These are phyloP conservation scores for Lacerta viridis DNA, from an alignment of 2,797 vertebrate species.

Conservation along the genomic window DNA sequence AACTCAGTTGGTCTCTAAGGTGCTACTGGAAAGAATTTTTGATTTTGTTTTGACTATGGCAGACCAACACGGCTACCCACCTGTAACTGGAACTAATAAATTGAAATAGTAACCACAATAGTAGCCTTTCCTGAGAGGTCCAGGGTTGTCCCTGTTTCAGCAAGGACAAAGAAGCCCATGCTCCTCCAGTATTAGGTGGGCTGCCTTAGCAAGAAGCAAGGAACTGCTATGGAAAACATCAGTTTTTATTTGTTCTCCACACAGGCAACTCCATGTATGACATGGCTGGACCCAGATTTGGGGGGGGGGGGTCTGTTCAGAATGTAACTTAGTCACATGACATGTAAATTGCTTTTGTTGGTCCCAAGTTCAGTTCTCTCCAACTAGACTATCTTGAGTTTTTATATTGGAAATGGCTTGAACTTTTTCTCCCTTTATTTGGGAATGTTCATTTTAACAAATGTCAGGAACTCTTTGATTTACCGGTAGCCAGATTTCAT, in stretches of 20 bases:
- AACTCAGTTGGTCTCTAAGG: too few species aligned
- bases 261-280: background rate
- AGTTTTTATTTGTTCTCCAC: background rate
- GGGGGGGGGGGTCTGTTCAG: background rate
- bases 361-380: background rate
- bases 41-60: too few species aligned
- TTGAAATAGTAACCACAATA: too few species aligned
- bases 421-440: background rate
- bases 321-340: background rate
- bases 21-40: too few species aligned
- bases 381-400: background rate
- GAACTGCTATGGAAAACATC: background rate
- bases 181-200: slow-evolving; percentile 21
- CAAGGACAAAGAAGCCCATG: background rate
- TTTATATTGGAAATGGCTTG: background rate
- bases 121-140: too few species aligned
- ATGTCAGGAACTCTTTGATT: background rate
- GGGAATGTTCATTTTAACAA: background rate
- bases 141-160: too few species aligned
- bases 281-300: background rate
- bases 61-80: too few species aligned
- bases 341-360: background rate
- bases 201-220: background rate
- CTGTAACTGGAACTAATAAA: too few species aligned
- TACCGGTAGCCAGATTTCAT: background rate